Percentiles rank a stretch among this genome's conserved stretches.
Conservation (phyloP, 2,888 invertebrate genomes). For the Nasonovia ribisnigri region DNA sequence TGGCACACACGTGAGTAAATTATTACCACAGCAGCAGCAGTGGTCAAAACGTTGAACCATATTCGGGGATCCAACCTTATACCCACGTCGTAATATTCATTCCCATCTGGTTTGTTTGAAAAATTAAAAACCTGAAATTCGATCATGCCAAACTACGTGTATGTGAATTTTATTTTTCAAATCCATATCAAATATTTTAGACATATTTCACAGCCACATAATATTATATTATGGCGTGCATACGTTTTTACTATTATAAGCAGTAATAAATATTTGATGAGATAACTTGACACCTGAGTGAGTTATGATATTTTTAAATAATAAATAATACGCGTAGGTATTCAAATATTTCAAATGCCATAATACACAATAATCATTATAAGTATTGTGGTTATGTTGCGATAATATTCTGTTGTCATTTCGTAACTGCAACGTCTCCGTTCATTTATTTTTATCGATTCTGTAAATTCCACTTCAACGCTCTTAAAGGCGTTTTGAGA, state of each 20-base stretch:
- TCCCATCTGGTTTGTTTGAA: neutral
- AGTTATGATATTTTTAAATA: neutral
- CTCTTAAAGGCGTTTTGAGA: neutral
- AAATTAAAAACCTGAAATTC: neutral
- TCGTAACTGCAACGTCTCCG: neutral
- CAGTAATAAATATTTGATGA: neutral
- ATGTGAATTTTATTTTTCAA: neutral
- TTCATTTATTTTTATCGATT: constrained; percentile 14
- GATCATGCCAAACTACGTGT: neutral
- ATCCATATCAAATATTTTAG: neutral
- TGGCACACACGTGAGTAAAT: neutral
- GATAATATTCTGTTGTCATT: neutral
- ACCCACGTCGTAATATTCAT: neutral
- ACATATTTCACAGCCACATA: neutral
- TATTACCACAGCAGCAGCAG: neutral
- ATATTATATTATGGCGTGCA: neutral
- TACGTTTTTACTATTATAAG: neutral
- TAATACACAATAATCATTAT: neutral
- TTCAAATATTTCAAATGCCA: neutral
- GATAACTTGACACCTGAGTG: neutral
- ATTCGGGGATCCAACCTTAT: neutral
- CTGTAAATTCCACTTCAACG: constrained; percentile 20
- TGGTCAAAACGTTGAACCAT: neutral
- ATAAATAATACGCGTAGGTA: neutral
- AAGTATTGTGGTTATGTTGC: neutral